Evolutionary conservation across 2,888 invertebrate species (phyloP).

Genomic region (Nebria salina): DNA sequence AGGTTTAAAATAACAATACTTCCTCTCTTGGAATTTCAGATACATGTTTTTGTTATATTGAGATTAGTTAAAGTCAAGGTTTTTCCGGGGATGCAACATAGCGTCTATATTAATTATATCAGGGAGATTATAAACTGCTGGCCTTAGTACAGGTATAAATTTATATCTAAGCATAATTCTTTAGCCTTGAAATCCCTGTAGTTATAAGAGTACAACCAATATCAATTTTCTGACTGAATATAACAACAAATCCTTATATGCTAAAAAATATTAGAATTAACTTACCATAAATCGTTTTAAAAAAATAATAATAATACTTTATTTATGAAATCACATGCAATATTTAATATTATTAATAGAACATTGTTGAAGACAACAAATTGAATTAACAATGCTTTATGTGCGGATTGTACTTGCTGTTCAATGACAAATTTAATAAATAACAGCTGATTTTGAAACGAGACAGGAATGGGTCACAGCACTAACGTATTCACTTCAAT

Average conservation of each 20-base stretch:
- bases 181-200: neutral
- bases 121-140: neutral
- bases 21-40: neutral
- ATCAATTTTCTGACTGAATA: neutral
- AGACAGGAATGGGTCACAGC: constrained; percentile 10
- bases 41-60: neutral
- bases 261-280: neutral
- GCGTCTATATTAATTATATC: neutral
- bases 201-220: neutral
- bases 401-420: neutral
- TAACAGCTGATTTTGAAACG: constrained; percentile 39
- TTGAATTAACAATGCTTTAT: neutral
- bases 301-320: neutral
- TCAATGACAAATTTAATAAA: constrained; percentile 25
- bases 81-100: neutral
- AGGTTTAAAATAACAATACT: no score
- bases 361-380: neutral
- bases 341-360: neutral
- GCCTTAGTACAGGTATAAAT: neutral
- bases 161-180: neutral
- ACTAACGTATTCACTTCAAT: constrained; percentile 5
- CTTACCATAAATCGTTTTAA: neutral
- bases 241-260: neutral
- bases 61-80: neutral
- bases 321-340: neutral